Conservation (phyloP, 2,888 invertebrate genomes). For the Caenorhabditis sp. region DNA sequence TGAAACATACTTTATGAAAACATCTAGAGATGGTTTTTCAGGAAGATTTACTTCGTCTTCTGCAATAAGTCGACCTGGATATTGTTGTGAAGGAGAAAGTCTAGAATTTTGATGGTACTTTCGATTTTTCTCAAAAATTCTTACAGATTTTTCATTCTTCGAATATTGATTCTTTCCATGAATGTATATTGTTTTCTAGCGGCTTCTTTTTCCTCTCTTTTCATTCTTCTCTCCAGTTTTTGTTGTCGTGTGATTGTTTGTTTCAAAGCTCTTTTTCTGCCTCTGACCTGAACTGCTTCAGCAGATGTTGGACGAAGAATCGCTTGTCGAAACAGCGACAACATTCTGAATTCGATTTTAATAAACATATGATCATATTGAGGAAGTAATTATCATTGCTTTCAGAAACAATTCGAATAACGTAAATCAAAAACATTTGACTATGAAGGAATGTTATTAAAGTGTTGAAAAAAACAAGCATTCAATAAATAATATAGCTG, state of each 20-base stretch:
- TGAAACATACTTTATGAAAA: constrained; percentile 50
- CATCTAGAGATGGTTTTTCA: constrained; percentile 55
- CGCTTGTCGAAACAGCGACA: constrained; percentile 30
- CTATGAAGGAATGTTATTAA: constrained; percentile 3
- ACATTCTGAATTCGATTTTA: constrained; percentile 21
- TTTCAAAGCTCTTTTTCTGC: constrained; percentile 65
- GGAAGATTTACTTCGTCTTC: constrained; percentile 61
- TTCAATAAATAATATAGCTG: constrained; percentile 7
- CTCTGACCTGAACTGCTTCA: constrained; percentile 42
- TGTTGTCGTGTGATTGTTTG: constrained; percentile 60
- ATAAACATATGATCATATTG: background rate
- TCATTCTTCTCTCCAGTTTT: constrained; percentile 59
- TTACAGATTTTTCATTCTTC: constrained; percentile 63
- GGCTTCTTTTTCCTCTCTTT: constrained; percentile 66
- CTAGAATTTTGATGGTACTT: constrained; percentile 27
- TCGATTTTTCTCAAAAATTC: constrained; percentile 5
- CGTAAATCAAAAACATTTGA: background rate
- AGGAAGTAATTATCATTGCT: background rate
- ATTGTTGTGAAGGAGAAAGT: constrained; percentile 66
- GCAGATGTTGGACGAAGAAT: constrained; percentile 36
- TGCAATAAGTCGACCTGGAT: constrained; percentile 57
- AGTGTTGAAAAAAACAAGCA: background rate
- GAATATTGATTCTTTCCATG: constrained; percentile 67
- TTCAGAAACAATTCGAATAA: background rate
- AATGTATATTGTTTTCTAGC: constrained; percentile 66